Evolutionary conservation across 2,888 invertebrate species (phyloP), one percentile per base, ranked within the genome.

Genomic region (Epistrophe eligans): DNA sequence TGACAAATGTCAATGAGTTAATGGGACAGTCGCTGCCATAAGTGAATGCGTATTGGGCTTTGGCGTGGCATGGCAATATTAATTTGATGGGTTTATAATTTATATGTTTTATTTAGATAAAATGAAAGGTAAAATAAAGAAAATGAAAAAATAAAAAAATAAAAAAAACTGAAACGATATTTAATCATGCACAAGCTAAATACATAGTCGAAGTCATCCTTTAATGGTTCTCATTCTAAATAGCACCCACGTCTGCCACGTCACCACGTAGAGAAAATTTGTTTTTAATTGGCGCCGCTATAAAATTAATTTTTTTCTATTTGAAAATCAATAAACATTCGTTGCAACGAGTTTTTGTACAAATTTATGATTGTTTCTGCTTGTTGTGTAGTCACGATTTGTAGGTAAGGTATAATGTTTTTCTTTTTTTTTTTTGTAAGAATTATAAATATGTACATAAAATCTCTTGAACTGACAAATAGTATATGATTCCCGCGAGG

Each of bases 271-370:
- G 40, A 45, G 40, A 67, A 73, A 60, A 72, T 71, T 79, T 55
- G 77, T 70, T 77, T 77, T 77, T 84, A 77, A 80, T 84, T 80
- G 84, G 80, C 84, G 84, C 64, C 79, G 19, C 66, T 64, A 66
- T 79, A 84, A 74, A 79, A 84, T 58, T 45, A 17, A n/a, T 50
- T 58, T 79, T 71, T 40, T 50, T 24, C 24, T 24, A 28, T 79
- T 79, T 72, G 40, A 71, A 76, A 74, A 77, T 57, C 66, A 43
- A 82, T 82, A 72, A 77, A 72, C 50, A 77, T 32, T 15, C 13
- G 13, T 55, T 76, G 48, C 60, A 74, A 43, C 45, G 13, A 35
- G 48, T n/a, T 55, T 9, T 55, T 9, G n/a, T 55, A 24, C 52
- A 55, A 58, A 76, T 58, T 79, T 84, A 84, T 79, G 70, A 84